phyloP scores from a whole-genome alignment of 1,140 invertebrate genomes.

The Heliconius nattereri region DNA sequence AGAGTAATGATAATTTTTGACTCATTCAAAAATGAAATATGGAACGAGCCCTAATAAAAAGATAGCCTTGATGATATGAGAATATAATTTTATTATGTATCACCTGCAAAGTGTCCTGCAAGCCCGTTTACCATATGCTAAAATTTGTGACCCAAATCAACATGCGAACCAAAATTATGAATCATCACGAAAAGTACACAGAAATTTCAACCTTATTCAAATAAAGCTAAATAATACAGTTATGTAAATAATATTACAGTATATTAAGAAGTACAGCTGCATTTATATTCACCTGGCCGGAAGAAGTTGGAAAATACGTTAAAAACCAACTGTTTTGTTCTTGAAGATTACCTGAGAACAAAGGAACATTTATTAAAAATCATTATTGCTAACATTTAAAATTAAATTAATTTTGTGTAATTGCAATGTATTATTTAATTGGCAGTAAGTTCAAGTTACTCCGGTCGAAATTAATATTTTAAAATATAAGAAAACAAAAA shows the following conservation, averaged over 20 bases:
- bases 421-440: too few relatives aligned
- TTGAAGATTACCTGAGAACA: conserved; percentile 13
- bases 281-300: conserved; percentile 20
- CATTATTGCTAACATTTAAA: too few relatives aligned
- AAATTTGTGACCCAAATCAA: conserved; percentile 32
- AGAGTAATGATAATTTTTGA: not conserved
- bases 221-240: not conserved
- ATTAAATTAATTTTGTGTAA: too few relatives aligned
- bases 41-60: not conserved
- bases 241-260: not conserved
- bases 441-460: too few relatives aligned
- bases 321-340: conserved; percentile 18
- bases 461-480: too few relatives aligned
- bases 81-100: conserved; percentile 17
- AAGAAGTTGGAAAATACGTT: conserved; percentile 25
- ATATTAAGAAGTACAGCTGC: not conserved
- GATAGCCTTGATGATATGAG: not conserved
- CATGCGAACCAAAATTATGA: conserved; percentile 12
- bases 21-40: not conserved
- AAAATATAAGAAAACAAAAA: too few relatives aligned
- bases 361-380: not conserved
- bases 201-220: conserved; percentile 22
- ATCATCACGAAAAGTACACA: not conserved
- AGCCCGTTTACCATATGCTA: conserved; percentile 32
- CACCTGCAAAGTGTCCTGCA: conserved; percentile 30